A percentile compares a stretch with the other conserved stretches of the same genome.
These are phyloP conservation scores for Propithecus deckenii DNA, from an alignment of 2,797 vertebrate genomes.

Conservation along the genomic window DNA sequence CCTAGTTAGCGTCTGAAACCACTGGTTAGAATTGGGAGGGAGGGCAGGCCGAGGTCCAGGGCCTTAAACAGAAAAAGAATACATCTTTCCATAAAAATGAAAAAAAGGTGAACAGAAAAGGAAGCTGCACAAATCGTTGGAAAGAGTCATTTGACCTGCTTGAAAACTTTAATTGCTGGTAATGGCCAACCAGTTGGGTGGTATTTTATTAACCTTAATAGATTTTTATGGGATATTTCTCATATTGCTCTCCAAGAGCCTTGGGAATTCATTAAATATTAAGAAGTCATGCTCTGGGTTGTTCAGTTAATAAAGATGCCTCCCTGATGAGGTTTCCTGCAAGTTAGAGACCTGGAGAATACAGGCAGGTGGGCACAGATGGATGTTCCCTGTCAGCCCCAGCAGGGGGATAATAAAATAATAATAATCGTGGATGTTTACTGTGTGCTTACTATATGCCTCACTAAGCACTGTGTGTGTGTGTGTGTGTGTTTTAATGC, in stretches of 20 bases:
- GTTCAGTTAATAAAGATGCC: constrained; percentile 83
- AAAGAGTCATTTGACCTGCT: constrained; percentile 75
- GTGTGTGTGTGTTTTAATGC: neutral
- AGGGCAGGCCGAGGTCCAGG: neutral
- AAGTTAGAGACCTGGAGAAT: constrained; percentile 78
- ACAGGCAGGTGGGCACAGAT: neutral
- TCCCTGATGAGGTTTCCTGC: constrained; percentile 82
- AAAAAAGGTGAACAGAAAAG: neutral
- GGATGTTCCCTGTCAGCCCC: neutral
- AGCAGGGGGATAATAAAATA: neutral
- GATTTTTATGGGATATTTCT: constrained; percentile 86
- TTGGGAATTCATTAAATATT: constrained; percentile 85
- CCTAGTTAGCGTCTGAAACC: constrained; percentile 77
- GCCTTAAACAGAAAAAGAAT: neutral
- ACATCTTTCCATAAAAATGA: neutral
- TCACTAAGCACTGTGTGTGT: neutral
- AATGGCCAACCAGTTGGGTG: constrained; percentile 83
- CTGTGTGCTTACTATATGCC: neutral
- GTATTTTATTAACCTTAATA: constrained; percentile 86
- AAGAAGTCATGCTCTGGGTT: constrained; percentile 81
- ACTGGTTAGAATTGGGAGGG: constrained; percentile 54
- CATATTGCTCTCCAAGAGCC: constrained; percentile 82
- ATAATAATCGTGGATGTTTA: neutral
- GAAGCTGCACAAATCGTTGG: constrained; percentile 66
- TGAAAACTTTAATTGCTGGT: constrained; percentile 84